Percentiles rank a stretch among this genome's conserved stretches.
Conservation (phyloP, 2,113 vertebrate genomes). For the Microcebus ravelobensis region DNA sequence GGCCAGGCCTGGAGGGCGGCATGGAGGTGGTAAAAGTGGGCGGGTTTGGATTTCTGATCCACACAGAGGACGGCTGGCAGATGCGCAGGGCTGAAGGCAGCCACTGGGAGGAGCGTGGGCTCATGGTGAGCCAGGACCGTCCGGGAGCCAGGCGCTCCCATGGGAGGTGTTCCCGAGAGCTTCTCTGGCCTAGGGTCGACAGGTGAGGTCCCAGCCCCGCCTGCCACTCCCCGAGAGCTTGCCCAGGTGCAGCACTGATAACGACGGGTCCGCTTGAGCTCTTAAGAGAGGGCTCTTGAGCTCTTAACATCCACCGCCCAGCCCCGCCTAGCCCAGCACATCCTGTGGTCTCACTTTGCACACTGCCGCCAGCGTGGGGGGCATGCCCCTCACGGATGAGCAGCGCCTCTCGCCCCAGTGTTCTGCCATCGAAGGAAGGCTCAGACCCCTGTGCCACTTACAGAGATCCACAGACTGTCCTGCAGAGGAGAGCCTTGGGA, state of each 20-base stretch:
- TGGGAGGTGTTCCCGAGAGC: neutral
- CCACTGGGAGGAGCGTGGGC: neutral
- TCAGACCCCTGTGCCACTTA: neutral
- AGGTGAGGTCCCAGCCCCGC: neutral
- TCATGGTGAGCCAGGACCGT: neutral
- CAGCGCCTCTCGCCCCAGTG: neutral
- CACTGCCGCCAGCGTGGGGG: accelerated
- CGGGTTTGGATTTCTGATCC: neutral
- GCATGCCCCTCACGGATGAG: neutral
- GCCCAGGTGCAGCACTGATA: neutral
- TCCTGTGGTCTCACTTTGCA: too few relatives aligned
- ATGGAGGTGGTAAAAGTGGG: too few relatives aligned
- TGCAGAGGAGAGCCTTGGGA: neutral
- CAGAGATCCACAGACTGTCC: neutral
- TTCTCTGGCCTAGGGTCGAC: neutral
- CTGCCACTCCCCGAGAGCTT: neutral
- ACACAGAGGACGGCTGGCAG: neutral
- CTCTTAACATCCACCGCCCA: too few relatives aligned
- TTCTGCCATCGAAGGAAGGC: neutral
- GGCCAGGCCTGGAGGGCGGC: neutral
- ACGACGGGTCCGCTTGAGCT: neutral
- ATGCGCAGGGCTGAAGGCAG: neutral
- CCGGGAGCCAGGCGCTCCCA: neutral
- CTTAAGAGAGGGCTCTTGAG: neutral
- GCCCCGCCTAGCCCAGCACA: neutral